These are phyloP conservation scores for Bombus waltoni DNA, from an alignment of 1,140 invertebrate species.

Conservation along the genomic window DNA sequence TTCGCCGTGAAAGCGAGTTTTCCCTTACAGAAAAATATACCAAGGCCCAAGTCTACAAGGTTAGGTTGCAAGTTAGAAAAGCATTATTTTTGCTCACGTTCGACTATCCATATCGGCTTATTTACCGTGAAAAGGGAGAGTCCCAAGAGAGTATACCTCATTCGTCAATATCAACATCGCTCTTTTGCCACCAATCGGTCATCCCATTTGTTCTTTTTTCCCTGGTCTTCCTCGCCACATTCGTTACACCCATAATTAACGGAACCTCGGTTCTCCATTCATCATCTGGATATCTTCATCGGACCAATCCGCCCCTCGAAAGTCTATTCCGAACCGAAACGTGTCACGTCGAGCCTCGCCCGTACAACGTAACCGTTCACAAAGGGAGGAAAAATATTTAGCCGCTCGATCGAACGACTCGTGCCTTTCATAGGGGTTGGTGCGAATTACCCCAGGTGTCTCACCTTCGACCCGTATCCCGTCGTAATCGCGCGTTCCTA, in stretches of 20 bases:
- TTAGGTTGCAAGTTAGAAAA: not conserved
- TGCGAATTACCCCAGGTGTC: slow-evolving; percentile 35
- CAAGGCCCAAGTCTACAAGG: no score
- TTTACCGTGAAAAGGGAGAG: not conserved
- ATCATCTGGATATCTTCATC: slow-evolving; percentile 25
- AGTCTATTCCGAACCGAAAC: not conserved
- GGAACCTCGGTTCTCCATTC: slow-evolving; percentile 11
- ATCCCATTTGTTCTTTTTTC: not conserved
- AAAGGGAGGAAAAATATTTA: slow-evolving; percentile 32
- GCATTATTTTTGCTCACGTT: not conserved
- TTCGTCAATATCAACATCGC: slow-evolving; percentile 27
- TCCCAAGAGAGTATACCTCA: slow-evolving; percentile 17
- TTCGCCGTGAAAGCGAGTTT: not conserved
- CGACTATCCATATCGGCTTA: not conserved
- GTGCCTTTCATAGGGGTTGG: slow-evolving; percentile 6
- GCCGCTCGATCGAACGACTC: not conserved
- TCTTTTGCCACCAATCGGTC: slow-evolving; percentile 18
- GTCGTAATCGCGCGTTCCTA: not conserved
- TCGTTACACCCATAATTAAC: slow-evolving; percentile 25
- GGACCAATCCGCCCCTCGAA: not conserved
- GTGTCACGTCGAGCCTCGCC: not conserved
- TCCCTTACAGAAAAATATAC: not conserved
- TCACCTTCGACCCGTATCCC: slow-evolving; percentile 10
- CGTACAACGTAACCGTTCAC: no score
- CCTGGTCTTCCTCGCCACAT: not conserved